A percentile compares a stretch with the other conserved stretches of the same genome.
Conservation (phyloP, 1,140 invertebrate genomes). For the Drosophila bifasciata region DNA sequence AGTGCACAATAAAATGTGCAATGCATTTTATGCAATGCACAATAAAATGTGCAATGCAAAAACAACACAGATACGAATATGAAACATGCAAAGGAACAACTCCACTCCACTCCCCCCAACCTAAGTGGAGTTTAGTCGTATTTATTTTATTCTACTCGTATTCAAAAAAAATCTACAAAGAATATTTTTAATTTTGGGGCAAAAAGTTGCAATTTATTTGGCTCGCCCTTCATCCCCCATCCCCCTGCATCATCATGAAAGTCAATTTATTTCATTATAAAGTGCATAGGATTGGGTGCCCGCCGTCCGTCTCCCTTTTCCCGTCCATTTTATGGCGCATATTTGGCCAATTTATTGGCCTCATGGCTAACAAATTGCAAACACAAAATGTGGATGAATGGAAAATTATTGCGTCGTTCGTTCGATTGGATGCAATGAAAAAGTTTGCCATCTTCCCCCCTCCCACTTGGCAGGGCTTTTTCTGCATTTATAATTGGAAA, state of each 20-base stretch:
- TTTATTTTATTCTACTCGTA: conserved; percentile 47
- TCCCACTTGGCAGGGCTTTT: conserved; percentile 12
- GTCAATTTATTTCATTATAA: conserved; percentile 80
- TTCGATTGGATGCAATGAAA: conserved; percentile 62
- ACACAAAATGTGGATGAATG: conserved; percentile 65
- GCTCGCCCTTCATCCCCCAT: conserved; percentile 14
- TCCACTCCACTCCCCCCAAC: background rate
- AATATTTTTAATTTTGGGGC: conserved; percentile 64
- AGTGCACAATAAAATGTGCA: conserved; percentile 82
- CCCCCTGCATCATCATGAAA: conserved; percentile 48
- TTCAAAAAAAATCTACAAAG: conserved; percentile 26
- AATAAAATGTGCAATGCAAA: conserved; percentile 78
- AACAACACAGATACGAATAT: conserved; percentile 44
- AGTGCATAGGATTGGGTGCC: conserved; percentile 62
- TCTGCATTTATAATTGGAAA: conserved; percentile 64
- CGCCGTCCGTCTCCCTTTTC: background rate
- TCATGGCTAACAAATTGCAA: conserved; percentile 75
- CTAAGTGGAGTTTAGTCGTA: conserved; percentile 56
- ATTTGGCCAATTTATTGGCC: conserved; percentile 76
- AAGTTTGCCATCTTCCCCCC: conserved; percentile 20
- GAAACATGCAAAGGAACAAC: conserved; percentile 28
- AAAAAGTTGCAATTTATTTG: conserved; percentile 68
- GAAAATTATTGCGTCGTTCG: conserved; percentile 64
- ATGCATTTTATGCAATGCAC: conserved; percentile 81
- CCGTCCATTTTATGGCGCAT: conserved; percentile 62